Evolutionary conservation across 2,888 invertebrate species (phyloP).

Genomic region (Dichetophora obliterata): DNA sequence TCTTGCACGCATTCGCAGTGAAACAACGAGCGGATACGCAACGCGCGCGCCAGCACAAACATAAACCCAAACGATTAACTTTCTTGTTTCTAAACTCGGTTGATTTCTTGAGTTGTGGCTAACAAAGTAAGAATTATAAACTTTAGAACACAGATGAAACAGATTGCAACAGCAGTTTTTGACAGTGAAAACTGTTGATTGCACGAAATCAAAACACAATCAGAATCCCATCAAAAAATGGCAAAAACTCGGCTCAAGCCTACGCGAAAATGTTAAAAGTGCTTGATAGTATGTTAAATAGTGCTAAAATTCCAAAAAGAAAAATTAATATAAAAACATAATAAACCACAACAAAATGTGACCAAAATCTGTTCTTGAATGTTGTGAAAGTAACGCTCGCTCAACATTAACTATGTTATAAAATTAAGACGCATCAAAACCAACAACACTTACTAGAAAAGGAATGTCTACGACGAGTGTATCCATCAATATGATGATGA

Average conservation of each 20-base stretch:
- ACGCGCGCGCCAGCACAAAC: background rate
- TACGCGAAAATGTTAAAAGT: too few relatives aligned
- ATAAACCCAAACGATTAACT: background rate
- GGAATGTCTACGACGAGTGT: too few relatives aligned
- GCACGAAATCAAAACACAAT: background rate
- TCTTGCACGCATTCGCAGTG: conserved; percentile 51
- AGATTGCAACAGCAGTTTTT: conserved; percentile 18
- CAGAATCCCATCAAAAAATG: background rate
- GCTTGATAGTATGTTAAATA: too few relatives aligned
- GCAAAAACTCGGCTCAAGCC: background rate
- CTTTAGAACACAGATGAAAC: background rate
- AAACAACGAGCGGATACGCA: conserved; percentile 46
- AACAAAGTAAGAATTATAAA: background rate
- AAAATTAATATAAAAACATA: background rate
- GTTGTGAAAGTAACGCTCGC: too few relatives aligned
- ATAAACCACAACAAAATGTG: background rate
- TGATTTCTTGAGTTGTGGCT: background rate
- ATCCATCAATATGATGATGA: too few relatives aligned
- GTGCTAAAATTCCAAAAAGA: background rate
- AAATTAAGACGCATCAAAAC: too few relatives aligned
- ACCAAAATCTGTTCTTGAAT: background rate
- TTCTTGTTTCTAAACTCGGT: conserved; percentile 16
- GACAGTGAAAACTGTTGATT: conserved; percentile 11
- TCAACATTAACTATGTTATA: too few relatives aligned
- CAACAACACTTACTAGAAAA: too few relatives aligned